phyloP scores from a whole-genome alignment of 2,888 invertebrate species.

The Osmoderma eremita region DNA sequence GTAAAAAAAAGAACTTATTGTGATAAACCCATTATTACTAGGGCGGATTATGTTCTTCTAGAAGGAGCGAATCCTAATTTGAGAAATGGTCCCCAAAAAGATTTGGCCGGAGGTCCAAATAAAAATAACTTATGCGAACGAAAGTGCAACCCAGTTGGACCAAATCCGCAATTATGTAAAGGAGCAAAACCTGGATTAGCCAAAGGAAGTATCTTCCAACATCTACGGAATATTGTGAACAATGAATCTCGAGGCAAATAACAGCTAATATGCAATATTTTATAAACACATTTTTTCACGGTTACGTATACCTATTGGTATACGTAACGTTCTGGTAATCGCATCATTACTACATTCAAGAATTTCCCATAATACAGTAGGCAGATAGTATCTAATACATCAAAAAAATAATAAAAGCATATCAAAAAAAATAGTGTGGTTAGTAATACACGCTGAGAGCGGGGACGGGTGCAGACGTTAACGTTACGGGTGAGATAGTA shows the following conservation, averaged over 20 bases:
- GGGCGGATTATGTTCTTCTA: conserved; percentile 86
- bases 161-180: conserved; percentile 74
- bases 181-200: conserved; percentile 78
- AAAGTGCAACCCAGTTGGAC: conserved; percentile 70
- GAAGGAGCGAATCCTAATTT: conserved; percentile 79
- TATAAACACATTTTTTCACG: conserved; percentile 49
- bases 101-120: conserved; percentile 69
- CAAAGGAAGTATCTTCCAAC: conserved; percentile 83
- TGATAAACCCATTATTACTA: conserved; percentile 58
- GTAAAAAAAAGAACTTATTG: background rate
- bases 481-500: too few species aligned
- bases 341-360: background rate
- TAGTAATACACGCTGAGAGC: too few species aligned
- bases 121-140: conserved; percentile 54
- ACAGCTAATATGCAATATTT: conserved; percentile 53
- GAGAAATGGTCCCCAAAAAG: conserved; percentile 64
- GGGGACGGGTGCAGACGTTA: too few species aligned
- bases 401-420: too few species aligned
- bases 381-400: too few species aligned
- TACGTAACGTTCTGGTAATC: background rate
- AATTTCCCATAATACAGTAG: too few species aligned
- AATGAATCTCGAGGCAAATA: conserved; percentile 67
- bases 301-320: background rate
- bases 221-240: conserved; percentile 66
- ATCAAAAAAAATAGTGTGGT: too few species aligned